These are phyloP conservation scores for Planiliza haematocheilus DNA, from an alignment of 2,113 vertebrate genomes.

Conservation along the genomic window DNA sequence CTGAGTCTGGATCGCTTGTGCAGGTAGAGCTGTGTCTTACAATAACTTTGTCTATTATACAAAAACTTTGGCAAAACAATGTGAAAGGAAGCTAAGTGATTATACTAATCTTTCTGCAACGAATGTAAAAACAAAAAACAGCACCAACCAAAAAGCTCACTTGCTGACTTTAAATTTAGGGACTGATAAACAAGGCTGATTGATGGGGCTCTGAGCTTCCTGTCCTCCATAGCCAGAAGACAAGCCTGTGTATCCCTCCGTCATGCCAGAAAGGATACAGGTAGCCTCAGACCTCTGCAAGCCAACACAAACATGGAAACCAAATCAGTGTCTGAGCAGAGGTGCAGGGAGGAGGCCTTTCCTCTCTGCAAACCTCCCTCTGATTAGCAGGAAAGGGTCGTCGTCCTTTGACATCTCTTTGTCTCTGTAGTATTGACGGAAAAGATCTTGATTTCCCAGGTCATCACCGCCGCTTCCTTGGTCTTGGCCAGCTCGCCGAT, in stretches of 20 bases:
- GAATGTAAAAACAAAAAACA: slow-evolving; percentile 1
- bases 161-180: slow-evolving; percentile 11
- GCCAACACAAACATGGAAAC: slow-evolving; percentile 80
- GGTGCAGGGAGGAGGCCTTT: slow-evolving; percentile 70
- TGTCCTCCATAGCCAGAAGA: slow-evolving; percentile 30
- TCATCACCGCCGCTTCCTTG: slow-evolving; percentile 27
- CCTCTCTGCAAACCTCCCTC: slow-evolving; percentile 55
- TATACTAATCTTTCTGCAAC: background rate
- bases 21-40: slow-evolving; percentile 13
- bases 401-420: slow-evolving; percentile 78
- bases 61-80: slow-evolving; percentile 11
- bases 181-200: slow-evolving; percentile 43
- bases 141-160: background rate
- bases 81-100: slow-evolving; percentile 30
- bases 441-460: slow-evolving; percentile 70
- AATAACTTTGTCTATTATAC: slow-evolving; percentile 11
- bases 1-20: background rate
- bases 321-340: slow-evolving; percentile 61
- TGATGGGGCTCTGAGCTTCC: slow-evolving; percentile 19
- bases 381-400: slow-evolving; percentile 76
- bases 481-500: slow-evolving; percentile 40
- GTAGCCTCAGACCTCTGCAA: slow-evolving; percentile 31
- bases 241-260: slow-evolving; percentile 30
- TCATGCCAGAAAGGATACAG: slow-evolving; percentile 63
- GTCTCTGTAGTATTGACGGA: slow-evolving; percentile 70